Evolutionary conservation across 1,140 invertebrate species (phyloP), one percentile per base, ranked within the genome.

Genomic region (Hyphantria cunea): DNA sequence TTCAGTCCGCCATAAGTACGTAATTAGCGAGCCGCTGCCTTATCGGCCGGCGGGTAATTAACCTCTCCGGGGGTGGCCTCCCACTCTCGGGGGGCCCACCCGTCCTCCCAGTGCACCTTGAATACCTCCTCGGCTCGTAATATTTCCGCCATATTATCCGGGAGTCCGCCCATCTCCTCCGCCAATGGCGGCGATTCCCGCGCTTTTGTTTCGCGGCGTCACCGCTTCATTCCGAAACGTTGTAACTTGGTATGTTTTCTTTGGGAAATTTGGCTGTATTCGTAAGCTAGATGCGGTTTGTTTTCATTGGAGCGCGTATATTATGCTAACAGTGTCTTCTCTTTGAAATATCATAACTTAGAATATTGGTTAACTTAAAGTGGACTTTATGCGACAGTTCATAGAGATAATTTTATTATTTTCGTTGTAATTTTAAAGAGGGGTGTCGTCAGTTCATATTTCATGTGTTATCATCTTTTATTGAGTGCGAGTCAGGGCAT

Each of bases 391-490:
- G 37, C n/a, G 6, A 42, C 0, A 12, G 12, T 12, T 6, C 15
- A 39, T 67, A 76, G 31, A 44, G 49, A 49, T 15, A 12, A 41
- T 7, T 37, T 66, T 54, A 64, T 64, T 60, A n/a, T 62, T 59
- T 45, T 62, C 55, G 5, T 60, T 25, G 60, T 31, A 54, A 50
- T 61, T 56, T 55, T 37, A 64, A 52, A 54, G 78, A 78, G 80
- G 84, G 87, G 81, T 85, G 74, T 84, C 76, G 78, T 71, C 79
- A 86, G 86, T 90, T 89, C 87, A 88, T 89, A 90, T 90, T 90
- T 90, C 86, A 90, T 86, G 84, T 86, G 84, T 89, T 90, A 90
- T 90, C 88, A 89, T 90, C 83, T 90, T 90, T 90, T 90, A 90
- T 90, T 89, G 86, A 89, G 86, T 90, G 87, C 86, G 84, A 90